phyloP scores from a whole-genome alignment of 37 sponge, comb jelly and placozoan species.

The Aplysina aerophoba region DNA sequence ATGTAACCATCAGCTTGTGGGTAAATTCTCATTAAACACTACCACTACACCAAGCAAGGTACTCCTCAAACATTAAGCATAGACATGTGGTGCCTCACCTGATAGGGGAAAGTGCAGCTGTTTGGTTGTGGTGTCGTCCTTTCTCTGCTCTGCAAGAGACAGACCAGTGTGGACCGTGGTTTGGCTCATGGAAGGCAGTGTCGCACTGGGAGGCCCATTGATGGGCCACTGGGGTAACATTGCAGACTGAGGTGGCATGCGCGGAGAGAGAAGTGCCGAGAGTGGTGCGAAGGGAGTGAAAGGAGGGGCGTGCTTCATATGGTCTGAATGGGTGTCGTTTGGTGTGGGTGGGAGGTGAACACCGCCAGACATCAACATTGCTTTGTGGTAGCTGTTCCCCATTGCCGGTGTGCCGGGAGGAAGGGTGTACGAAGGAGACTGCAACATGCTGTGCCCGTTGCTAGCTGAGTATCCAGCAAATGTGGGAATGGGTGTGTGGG shows the following conservation, averaged over 20 bases:
- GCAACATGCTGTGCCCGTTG: constrained; percentile 8
- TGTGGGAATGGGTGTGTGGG: constrained; percentile 12
- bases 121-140: constrained; percentile 19
- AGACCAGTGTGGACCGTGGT: background rate
- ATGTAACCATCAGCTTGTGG: too few relatives aligned
- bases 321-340: background rate
- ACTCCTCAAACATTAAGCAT: too few relatives aligned
- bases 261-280: constrained; percentile 10
- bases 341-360: constrained; percentile 32
- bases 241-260: constrained; percentile 27
- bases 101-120: background rate
- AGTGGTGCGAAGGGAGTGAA: constrained; percentile 29
- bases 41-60: too few relatives aligned
- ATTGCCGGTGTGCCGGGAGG: constrained; percentile 5
- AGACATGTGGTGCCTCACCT: too few relatives aligned
- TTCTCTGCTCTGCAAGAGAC: constrained; percentile 1
- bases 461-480: constrained; percentile 3
- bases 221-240: constrained; percentile 36
- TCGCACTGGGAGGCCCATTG: constrained; percentile 25
- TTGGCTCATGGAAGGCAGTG: constrained; percentile 8
- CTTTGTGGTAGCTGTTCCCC: constrained; percentile 29
- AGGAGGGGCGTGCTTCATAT: constrained; percentile 5
- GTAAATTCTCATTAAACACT: too few relatives aligned
- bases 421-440: constrained; percentile 15
- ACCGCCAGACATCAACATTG: constrained; percentile 34